Evolutionary conservation across 2,888 invertebrate genomes (phyloP).

Genomic region (Epinotia bilunana): DNA sequence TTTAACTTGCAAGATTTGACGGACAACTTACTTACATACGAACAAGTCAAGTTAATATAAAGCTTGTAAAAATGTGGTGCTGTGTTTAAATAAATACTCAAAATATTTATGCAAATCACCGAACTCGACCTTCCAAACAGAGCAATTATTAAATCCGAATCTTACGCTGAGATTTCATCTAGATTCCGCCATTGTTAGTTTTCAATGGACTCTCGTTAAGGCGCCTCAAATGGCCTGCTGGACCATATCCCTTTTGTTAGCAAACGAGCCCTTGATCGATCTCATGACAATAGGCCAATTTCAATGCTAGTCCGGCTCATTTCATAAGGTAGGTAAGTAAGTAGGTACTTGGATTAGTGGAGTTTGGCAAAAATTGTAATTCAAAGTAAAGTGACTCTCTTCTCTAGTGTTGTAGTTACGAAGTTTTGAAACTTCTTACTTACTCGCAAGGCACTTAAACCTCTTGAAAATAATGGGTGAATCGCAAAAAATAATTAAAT

Average conservation of each 20-base stretch:
- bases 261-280: constrained; percentile 77
- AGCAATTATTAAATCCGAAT: constrained; percentile 43
- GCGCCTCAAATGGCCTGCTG: constrained; percentile 69
- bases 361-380: background rate
- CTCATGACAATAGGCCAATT: constrained; percentile 75
- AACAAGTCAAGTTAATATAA: too few relatives aligned
- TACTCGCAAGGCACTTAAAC: too few relatives aligned
- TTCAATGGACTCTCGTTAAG: constrained; percentile 78
- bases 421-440: background rate
- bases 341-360: constrained; percentile 9
- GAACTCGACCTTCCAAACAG: constrained; percentile 19
- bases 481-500: too few relatives aligned
- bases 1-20: too few relatives aligned
- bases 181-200: constrained; percentile 73
- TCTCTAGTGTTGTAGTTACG: background rate
- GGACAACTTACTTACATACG: too few relatives aligned
- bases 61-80: too few relatives aligned
- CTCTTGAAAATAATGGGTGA: too few relatives aligned
- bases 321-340: constrained; percentile 48
- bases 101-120: constrained; percentile 33
- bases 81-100: background rate
- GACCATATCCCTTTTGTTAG: constrained; percentile 73
- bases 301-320: constrained; percentile 69
- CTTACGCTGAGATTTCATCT: constrained; percentile 66
- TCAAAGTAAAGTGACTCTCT: background rate